Percentiles rank a stretch among this genome's conserved stretches.
phyloP scores from a whole-genome alignment of 2,888 invertebrate genomes.

The Heteromyza rotundicornis region DNA sequence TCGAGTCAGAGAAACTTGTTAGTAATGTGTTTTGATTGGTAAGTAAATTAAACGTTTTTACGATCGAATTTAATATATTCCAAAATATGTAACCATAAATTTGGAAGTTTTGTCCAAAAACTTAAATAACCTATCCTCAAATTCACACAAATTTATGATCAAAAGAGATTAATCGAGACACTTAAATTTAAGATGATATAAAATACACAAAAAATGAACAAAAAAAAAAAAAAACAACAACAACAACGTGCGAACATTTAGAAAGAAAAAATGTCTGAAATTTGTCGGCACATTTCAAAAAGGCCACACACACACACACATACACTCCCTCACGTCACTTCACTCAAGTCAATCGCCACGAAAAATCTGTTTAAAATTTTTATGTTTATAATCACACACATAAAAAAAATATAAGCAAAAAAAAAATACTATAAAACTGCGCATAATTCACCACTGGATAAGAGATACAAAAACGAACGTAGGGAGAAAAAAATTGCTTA shows the following conservation, averaged over 20 bases:
- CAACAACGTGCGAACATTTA: background rate
- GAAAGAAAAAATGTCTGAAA: background rate
- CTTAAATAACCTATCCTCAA: background rate
- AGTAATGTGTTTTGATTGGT: too few relatives aligned
- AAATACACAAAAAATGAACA: background rate
- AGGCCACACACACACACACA: background rate
- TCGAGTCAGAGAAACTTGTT: too few relatives aligned
- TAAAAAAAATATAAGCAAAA: background rate
- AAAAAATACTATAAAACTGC: background rate
- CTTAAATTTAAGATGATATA: background rate
- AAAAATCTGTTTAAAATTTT: background rate
- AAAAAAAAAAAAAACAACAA: background rate
- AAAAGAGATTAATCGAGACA: background rate
- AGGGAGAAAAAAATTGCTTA: background rate
- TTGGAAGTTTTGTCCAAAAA: too few relatives aligned
- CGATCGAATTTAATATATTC: too few relatives aligned
- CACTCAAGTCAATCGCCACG: background rate
- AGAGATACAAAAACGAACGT: too few relatives aligned
- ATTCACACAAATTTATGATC: background rate
- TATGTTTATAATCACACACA: too few relatives aligned
- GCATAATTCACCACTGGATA: background rate
- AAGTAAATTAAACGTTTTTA: too few relatives aligned
- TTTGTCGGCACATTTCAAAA: background rate
- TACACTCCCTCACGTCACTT: background rate
- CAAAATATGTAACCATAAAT: too few relatives aligned